These are phyloP conservation scores for Muricea muricata DNA, from an alignment of 92 coral and sea anemone species.

Conservation along the genomic window DNA sequence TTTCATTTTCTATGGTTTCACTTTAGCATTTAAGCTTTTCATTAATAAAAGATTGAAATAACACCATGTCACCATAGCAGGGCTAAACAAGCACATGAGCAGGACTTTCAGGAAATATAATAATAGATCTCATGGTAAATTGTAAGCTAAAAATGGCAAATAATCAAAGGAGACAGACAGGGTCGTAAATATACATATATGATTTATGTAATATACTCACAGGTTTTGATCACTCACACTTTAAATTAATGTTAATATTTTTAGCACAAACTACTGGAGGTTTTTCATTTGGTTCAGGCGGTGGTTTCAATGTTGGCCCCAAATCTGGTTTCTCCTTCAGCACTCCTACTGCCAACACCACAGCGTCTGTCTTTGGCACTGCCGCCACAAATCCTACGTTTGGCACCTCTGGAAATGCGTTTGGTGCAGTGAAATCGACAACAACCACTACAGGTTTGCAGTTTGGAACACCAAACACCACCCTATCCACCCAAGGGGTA, in stretches of 20 bases:
- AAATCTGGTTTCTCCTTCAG: background rate
- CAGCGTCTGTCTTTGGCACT: conserved; percentile 16
- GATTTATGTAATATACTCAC: too few species aligned
- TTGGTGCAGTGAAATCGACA: background rate
- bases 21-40: too few species aligned
- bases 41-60: too few species aligned
- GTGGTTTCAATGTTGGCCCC: conserved; percentile 49
- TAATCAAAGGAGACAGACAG: too few species aligned
- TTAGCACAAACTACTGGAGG: conserved; percentile 54
- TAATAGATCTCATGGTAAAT: too few species aligned
- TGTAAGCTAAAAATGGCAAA: too few species aligned
- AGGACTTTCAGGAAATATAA: too few species aligned
- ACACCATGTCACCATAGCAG: too few species aligned
- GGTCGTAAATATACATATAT: too few species aligned
- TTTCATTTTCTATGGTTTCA: too few species aligned
- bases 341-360: background rate
- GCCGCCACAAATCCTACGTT: background rate
- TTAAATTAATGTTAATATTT: background rate
- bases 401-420: background rate
- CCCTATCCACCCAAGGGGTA: background rate
- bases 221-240: too few species aligned
- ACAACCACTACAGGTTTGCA: conserved; percentile 13
- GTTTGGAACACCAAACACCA: conserved; percentile 1
- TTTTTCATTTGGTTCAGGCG: conserved; percentile 45
- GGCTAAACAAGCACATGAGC: too few species aligned